Base-by-base conservation (phyloP, 1,140 invertebrate genomes). In the Sinonovacula constricta region DNA sequence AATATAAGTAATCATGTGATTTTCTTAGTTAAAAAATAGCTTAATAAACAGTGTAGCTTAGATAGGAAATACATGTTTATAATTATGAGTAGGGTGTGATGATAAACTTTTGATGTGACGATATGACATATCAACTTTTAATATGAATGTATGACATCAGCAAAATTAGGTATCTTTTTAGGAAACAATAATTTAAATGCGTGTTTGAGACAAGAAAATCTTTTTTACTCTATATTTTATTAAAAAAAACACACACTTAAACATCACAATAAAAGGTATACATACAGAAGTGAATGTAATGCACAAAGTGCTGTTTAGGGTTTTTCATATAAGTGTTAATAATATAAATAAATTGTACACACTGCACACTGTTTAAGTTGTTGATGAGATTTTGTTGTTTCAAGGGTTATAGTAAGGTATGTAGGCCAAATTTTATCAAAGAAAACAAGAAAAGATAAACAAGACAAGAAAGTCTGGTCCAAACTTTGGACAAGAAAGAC, bases 401-500 rank as follows among this genome's bases (percentile, higher is more conserved):
- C 26, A 54, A 54, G 3, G 18, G 18, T 22, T 54, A 18, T 54
- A 7, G 53, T 54, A 22, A 22, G 53, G 18, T 22, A n/a, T 54
- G 26, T 4, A 22, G 53, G n/a, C 53, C n/a, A 54, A 24, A 54
- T 54, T 4, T 18, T 22, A 22, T 22, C 53, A 54, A 18, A 22
- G 53, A 4, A 54, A 54, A 54, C 53, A 18, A 18, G 26, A 24
- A 54, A 22, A 54, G 3, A 54, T 54, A 18, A 22, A 3, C 18
- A 54, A 4, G 26, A 18, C 26, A 24, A 54, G 18, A 18, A 54
- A 54, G 53, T 22, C 53, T n/a, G 18, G n/a, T 54, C 26, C n/a
- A n/a, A 54, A 54, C 26, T 54, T 54, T 54, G 53, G 53, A 54
- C n/a, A 54, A 54, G 53, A 3, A 54, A 54, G 53, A 18, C 26